phyloP scores from a whole-genome alignment of 2,113 vertebrate species.

The Ammodytes marinus region DNA sequence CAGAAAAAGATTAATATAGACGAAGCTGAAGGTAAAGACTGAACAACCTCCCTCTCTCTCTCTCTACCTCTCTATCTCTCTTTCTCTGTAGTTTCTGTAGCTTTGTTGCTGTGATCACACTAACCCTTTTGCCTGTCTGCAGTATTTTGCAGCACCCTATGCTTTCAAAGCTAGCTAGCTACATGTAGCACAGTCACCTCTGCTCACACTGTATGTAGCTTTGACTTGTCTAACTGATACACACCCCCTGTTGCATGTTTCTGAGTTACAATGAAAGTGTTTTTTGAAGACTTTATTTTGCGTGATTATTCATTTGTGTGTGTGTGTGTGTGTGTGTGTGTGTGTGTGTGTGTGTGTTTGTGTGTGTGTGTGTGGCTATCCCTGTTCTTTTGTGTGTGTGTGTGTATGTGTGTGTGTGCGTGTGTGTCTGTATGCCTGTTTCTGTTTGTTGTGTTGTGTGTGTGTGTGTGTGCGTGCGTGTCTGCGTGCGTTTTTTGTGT shows the following conservation, averaged over 20 bases:
- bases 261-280: slow-evolving; percentile 15
- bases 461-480: slow-evolving; percentile 20
- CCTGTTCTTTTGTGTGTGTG: slow-evolving; percentile 37
- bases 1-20: slow-evolving; percentile 99
- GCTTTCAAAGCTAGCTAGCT: slow-evolving; percentile 77
- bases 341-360: slow-evolving; percentile 23
- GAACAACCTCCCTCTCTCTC: slow-evolving; percentile 62
- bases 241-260: slow-evolving; percentile 60
- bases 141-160: slow-evolving; percentile 64
- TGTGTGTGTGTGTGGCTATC: slow-evolving; percentile 25
- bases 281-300: background rate
- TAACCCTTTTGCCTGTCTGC: slow-evolving; percentile 71
- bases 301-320: slow-evolving; percentile 32
- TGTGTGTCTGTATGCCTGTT: slow-evolving; percentile 22
- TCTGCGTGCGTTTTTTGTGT: slow-evolving; percentile 44
- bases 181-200: slow-evolving; percentile 69
- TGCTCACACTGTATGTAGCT: slow-evolving; percentile 74
- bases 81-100: slow-evolving; percentile 54
- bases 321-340: slow-evolving; percentile 30
- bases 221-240: slow-evolving; percentile 73
- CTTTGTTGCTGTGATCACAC: slow-evolving; percentile 71
- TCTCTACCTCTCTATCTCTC: slow-evolving; percentile 31
- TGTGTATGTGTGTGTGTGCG: slow-evolving; percentile 35
- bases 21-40: slow-evolving; percentile 97
- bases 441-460: too few relatives aligned